A percentile compares a stretch with the other conserved stretches of the same genome.
phyloP scores from a whole-genome alignment of 1,140 invertebrate species.

The Geopemphigus sp. region DNA sequence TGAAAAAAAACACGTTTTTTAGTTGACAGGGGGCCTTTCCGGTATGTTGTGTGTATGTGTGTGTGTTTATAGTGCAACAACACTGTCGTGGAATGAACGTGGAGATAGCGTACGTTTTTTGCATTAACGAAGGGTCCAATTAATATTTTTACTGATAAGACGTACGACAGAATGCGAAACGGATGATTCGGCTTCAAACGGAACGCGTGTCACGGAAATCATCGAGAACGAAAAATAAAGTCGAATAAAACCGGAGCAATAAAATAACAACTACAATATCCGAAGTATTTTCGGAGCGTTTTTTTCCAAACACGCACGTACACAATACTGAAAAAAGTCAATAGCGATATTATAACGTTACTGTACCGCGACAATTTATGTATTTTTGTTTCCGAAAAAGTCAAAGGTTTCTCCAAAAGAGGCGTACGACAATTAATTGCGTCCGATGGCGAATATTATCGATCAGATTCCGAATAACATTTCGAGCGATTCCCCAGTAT shows the following conservation, averaged over 20 bases:
- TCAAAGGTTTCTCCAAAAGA: too few relatives aligned
- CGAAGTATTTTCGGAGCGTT: conserved; percentile 2
- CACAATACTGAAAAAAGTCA: conserved; percentile 3
- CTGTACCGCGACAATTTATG: background rate
- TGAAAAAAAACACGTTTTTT: background rate
- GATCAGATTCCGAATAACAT: too few relatives aligned
- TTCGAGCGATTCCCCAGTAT: too few relatives aligned
- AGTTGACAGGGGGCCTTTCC: background rate
- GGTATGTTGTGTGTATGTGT: background rate
- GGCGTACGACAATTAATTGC: too few relatives aligned
- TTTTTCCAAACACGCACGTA: background rate
- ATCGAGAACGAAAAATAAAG: background rate
- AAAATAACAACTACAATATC: background rate
- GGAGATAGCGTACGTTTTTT: conserved; percentile 8
- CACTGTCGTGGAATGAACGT: background rate
- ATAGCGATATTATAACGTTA: background rate
- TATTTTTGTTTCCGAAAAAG: too few relatives aligned
- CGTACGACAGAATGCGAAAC: background rate
- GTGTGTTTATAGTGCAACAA: background rate
- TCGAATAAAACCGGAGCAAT: background rate
- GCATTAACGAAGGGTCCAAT: background rate
- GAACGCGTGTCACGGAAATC: background rate
- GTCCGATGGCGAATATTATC: too few relatives aligned
- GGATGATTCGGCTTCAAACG: background rate
- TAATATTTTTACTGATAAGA: conserved; percentile 18